Conservation (phyloP, 2,888 invertebrate genomes). For the Trachelus tabidus region DNA sequence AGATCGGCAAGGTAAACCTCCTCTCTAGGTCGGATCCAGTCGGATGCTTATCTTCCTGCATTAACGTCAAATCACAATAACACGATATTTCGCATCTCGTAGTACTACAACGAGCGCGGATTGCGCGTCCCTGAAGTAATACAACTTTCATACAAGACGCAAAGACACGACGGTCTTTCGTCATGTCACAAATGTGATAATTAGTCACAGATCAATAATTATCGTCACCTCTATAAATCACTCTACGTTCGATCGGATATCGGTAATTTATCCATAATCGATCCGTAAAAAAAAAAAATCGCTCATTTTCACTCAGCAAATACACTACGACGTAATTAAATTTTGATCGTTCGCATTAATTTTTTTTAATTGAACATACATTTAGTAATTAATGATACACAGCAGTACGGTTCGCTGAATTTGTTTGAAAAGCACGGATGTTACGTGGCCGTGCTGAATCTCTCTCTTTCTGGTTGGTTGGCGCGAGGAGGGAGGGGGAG, state of each 20-base stretch:
- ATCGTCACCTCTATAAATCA: background rate
- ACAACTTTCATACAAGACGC: background rate
- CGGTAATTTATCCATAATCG: background rate
- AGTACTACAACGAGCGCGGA: background rate
- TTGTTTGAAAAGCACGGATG: background rate
- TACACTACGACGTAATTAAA: background rate
- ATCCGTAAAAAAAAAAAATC: too few species aligned
- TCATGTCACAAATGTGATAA: background rate
- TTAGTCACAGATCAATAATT: background rate
- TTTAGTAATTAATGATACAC: too few species aligned
- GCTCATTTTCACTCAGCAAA: background rate
- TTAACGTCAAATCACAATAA: background rate
- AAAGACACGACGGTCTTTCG: background rate
- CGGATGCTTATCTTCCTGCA: background rate
- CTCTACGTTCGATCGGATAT: background rate
- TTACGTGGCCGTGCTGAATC: background rate
- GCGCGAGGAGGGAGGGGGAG: too few species aligned
- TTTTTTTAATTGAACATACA: too few species aligned
- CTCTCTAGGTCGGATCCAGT: background rate
- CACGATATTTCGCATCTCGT: background rate
- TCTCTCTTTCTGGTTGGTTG: background rate
- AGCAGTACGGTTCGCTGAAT: background rate
- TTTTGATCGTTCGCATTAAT: background rate
- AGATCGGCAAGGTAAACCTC: conserved; percentile 4
- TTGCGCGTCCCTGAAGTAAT: background rate